Base-by-base conservation (phyloP, 2,888 invertebrate genomes). In the Acanthacorydalis orientalis region DNA sequence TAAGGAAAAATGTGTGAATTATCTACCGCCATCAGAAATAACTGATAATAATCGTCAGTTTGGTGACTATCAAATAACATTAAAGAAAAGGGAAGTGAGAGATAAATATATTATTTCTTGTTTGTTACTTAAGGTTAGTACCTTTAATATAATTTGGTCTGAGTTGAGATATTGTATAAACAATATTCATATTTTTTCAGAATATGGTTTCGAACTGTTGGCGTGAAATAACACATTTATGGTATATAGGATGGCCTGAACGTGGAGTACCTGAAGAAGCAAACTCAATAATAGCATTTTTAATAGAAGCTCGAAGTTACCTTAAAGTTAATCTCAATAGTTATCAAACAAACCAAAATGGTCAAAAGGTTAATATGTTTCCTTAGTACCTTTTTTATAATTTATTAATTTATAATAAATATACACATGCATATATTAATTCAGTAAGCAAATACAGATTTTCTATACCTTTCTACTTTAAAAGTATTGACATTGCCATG, bases 211-310 rank as follows among this genome's bases (percentile, higher is more conserved):
- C 83, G 42, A 85, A 87, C 62, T 80, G 84, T 51, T 84, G 85
- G 75, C 69, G 92, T 40, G 91, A 93, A 63, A 74, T 93, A 47
- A 86, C 81, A 0, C 93, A 93, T 60, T 78, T 91, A 58, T 93
- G 93, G 92, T 91, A 89, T 69, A 79, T 88, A 59, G 72, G 73
- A 38, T 95, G 93, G 93, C 92, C 93, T 0, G 75, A 78, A n/a
- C 78, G 82, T 52, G 90, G 90, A 0, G 83, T 86, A 1, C 92
- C 92, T 1, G 75, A 76, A 7, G 90, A 91, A 57, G 81, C 82
- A 46, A 80, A 84, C 46, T 83, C 87, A 0, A 71, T 93, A 43
- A 84, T 92, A 43, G 86, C 89, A 46, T 88, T 92, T 68, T 70
- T 93, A 39, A 76, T 87, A 14, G 91, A 92, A 65, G 87, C 88